Evolutionary conservation across 2,888 invertebrate genomes (phyloP), one percentile per base, ranked within the genome.

Genomic region (Girardia tigrina): DNA sequence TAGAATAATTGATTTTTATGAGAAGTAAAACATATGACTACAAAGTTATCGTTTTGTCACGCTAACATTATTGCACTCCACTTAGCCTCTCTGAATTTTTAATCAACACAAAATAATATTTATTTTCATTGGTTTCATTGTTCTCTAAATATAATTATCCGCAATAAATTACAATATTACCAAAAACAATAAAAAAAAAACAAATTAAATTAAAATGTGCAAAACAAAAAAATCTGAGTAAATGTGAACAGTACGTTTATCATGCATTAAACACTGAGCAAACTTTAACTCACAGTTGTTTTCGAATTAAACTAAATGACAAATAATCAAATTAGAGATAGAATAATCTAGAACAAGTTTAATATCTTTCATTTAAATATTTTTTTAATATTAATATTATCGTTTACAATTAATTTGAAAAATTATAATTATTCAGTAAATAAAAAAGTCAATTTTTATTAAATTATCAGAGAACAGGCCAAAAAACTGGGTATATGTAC

Each of bases 51-150:
- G 23, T 56, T 56, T 56, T 56, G 56, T 56, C 56, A 56, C 56
- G 56, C 56, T 56, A 56, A 56, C 23, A 56, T 56, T 56, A 56
- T 56, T 56, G 56, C 56, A 56, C 56, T 56, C 56, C 56, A 56
- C 56, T 56, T 56, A 56, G 56, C 56, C 56, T 56, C n/a, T n/a
- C n/a, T 56, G 56, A 56, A 56, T 56, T 56, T 56, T 56, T 56
- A 56, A 56, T 56, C 4, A 56, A 56, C 56, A 56, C n/a, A 36
- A 4, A 56, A 56, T 56, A 56, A 56, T 56, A 56, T 20, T 20
- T 16, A n/a, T 56, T n/a, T 56, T n/a, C n/a, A n/a, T n/a, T n/a
- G n/a, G n/a, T n/a, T 56, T 56, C 56, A 56, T 56, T 56, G 56
- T 56, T 56, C 23, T 56, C 16, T 36, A 36, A 12, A 12, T 36